Evolutionary conservation across 37 sponge, comb jelly and placozoan species (phyloP), one percentile per base, ranked within the genome.

Genomic region (Chondrosia reniformis): DNA sequence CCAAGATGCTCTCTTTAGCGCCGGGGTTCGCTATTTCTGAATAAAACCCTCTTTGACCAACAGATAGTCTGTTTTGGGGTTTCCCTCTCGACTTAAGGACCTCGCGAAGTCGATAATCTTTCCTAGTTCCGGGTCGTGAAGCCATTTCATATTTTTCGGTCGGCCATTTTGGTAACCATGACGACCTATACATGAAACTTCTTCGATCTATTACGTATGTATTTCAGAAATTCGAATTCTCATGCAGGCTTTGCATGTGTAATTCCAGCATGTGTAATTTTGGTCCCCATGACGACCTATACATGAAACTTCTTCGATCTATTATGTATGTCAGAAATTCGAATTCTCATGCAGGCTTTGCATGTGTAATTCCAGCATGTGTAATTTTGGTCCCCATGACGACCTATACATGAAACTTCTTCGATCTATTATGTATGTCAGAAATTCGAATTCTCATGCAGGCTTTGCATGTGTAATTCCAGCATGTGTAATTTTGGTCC

Each of bases 1-100:
- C 66, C 31, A 30, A 19, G 3, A 64, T 28, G 17, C 2, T 12
- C 17, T 64, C 66, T 28, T 64, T 64, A 4, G 66, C 66, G 28
- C 66, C 66, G 3, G 66, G 66, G 34, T 27, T 64, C 41, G 82
- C 55, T 21, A 91, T 71, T 61, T 95, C 97, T 13, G 97, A 96
- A 73, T 96, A 96, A 82, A 81, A 96, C 34, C 97, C 97, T 30
- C 97, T 54, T 45, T 90, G 93, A 64, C 28, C 79, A 84, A 44
- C 83, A 25, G 46, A 59, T 61, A 41, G 46, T 84, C 73, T 66
- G 39, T 56, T 55, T 38, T 12, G 28, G 19, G 31, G 34, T 7
- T 19, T 64, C 33, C 33, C 66, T 10, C 36, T n/a, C 6, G 66
- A 64, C 66, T 64, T 64, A 36, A 64, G 66, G 4, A 64, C 3